phyloP scores from a whole-genome alignment of 2,113 vertebrate genomes.

The Ammodytes marinus region DNA sequence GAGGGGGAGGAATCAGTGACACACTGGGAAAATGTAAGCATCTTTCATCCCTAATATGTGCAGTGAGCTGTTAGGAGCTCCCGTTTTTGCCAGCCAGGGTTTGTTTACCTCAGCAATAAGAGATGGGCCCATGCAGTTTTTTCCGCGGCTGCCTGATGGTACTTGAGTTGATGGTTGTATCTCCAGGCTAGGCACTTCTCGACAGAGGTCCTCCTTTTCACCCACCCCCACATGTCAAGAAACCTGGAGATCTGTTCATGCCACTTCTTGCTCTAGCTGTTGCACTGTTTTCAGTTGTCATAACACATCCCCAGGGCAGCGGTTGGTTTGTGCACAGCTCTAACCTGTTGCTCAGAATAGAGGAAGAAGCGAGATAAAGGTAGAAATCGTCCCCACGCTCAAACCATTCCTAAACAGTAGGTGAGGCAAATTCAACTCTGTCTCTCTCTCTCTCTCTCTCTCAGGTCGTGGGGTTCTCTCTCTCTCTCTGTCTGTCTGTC shows the following conservation, averaged over 20 bases:
- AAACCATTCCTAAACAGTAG: conserved; percentile 42
- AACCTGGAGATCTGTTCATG: conserved; percentile 81
- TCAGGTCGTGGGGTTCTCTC: conserved; percentile 77
- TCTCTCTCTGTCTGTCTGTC: conserved; percentile 55
- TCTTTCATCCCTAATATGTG: conserved; percentile 47
- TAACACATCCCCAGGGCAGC: conserved; percentile 80
- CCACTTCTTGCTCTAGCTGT: conserved; percentile 83
- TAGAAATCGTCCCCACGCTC: conserved; percentile 37
- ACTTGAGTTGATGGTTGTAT: conserved; percentile 82
- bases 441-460: conserved; percentile 53
- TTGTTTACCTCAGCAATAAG: conserved; percentile 74
- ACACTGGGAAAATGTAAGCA: conserved; percentile 9
- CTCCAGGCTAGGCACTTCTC: conserved; percentile 81
- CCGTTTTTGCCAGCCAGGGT: conserved; percentile 59
- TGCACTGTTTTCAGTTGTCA: conserved; percentile 82
- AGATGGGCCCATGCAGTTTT: conserved; percentile 68
- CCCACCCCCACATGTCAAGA: conserved; percentile 76
- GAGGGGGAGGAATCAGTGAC: conserved; percentile 6
- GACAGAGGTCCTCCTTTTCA: conserved; percentile 80
- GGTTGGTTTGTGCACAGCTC: conserved; percentile 58
- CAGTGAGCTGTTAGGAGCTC: conserved; percentile 48
- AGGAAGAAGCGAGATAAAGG: conserved; percentile 18
- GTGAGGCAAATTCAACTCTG: conserved; percentile 26
- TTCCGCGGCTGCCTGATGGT: conserved; percentile 67
- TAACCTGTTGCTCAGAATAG: conserved; percentile 56